Conservation (phyloP, 2,797 vertebrate species). For the Chrosomus eos region DNA sequence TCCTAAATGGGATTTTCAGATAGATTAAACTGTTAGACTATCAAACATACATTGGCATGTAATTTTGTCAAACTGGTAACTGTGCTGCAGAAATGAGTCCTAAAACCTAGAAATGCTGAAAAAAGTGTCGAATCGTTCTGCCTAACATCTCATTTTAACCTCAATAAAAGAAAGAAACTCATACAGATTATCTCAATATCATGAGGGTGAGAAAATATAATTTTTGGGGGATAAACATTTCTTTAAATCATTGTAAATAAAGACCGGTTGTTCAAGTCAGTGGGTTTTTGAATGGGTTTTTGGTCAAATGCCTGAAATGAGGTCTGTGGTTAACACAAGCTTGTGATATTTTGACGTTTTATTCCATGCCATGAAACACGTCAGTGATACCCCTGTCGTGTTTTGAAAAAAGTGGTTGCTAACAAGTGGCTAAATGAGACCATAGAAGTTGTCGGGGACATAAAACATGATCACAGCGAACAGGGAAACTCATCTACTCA, state of each 20-base stretch:
- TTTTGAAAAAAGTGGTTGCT: not conserved
- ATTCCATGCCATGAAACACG: not conserved
- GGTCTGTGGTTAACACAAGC: not conserved
- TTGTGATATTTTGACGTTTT: not conserved
- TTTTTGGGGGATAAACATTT: not conserved
- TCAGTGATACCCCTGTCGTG: not conserved
- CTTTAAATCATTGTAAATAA: not conserved
- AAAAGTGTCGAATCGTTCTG: not conserved
- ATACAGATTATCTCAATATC: not conserved
- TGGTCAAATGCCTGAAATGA: not conserved
- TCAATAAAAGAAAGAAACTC: not conserved
- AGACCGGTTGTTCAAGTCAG: not conserved
- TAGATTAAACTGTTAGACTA: constrained; percentile 1
- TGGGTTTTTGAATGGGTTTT: not conserved
- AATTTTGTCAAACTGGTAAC: not conserved
- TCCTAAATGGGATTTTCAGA: constrained; percentile 67
- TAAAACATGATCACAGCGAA: not conserved
- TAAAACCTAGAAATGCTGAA: not conserved
- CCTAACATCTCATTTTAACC: not conserved
- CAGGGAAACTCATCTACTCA: not conserved
- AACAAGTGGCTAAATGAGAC: not conserved
- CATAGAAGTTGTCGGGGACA: not conserved
- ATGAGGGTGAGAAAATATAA: not conserved
- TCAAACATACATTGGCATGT: not conserved
- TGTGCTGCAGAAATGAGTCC: constrained; percentile 3